phyloP scores from a whole-genome alignment of 2,888 invertebrate genomes.

The Zootermopsis nevadensis region DNA sequence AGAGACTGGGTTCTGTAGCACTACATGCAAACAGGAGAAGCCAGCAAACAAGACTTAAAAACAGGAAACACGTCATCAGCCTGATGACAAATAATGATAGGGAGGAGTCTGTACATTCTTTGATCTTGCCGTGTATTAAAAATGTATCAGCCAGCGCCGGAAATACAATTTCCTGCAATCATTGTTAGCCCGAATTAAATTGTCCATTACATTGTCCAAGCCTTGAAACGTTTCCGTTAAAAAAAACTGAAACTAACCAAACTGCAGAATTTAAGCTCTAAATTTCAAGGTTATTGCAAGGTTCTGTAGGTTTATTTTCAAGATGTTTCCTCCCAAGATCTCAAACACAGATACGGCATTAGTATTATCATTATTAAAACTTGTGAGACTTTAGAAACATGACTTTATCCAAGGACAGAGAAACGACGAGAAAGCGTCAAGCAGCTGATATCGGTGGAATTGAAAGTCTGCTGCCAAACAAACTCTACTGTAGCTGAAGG shows the following conservation, averaged over 20 bases:
- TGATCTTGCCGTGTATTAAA: neutral
- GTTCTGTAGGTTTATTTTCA: no score
- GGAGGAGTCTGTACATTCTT: neutral
- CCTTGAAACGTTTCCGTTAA: neutral
- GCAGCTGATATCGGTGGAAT: no score
- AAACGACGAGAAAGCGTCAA: no score
- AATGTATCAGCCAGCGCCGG: conserved; percentile 6
- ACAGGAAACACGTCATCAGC: conserved; percentile 22
- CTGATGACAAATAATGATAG: conserved; percentile 20
- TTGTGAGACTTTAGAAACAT: no score
- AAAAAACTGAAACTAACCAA: no score
- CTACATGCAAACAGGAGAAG: conserved; percentile 2
- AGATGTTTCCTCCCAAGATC: no score
- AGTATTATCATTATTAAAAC: no score
- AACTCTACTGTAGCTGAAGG: no score
- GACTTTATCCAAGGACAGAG: no score
- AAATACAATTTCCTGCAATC: conserved; percentile 22
- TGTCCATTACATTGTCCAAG: neutral
- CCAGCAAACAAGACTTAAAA: neutral
- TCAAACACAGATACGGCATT: no score
- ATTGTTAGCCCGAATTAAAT: neutral
- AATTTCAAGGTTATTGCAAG: no score
- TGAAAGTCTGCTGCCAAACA: no score
- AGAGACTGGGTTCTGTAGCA: neutral
- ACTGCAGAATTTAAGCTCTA: neutral